phyloP scores from a whole-genome alignment of 2,888 invertebrate genomes.

The Leptinotarsa rubiginosa region DNA sequence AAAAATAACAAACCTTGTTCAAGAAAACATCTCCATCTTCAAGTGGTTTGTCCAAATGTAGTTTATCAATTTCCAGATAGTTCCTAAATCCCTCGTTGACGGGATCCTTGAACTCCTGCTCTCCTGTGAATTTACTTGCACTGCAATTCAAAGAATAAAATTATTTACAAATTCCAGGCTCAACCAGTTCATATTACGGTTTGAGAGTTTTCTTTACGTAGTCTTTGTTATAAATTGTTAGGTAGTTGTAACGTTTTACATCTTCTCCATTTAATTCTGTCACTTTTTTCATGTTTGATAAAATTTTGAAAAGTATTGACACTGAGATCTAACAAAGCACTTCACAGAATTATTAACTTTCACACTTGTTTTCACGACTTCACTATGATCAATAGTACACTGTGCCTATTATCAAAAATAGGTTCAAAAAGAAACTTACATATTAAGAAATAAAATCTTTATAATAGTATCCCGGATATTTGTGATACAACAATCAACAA shows the following conservation, averaged over 20 bases:
- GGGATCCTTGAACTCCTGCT: constrained; percentile 53
- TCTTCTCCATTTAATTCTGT: constrained; percentile 16
- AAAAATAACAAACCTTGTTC: constrained; percentile 42
- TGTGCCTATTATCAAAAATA: too few relatives aligned
- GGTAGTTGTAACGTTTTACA: constrained; percentile 21
- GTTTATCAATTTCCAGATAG: constrained; percentile 46
- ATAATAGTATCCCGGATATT: too few relatives aligned
- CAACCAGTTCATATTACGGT: neutral
- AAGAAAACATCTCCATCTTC: constrained; percentile 50
- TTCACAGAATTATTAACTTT: too few relatives aligned
- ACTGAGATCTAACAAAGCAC: neutral
- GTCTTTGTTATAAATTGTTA: constrained; percentile 32
- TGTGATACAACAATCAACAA: too few relatives aligned
- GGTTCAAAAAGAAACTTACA: too few relatives aligned
- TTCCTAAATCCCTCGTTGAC: constrained; percentile 49
- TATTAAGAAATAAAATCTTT: too few relatives aligned
- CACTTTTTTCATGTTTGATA: neutral
- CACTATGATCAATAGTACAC: too few relatives aligned
- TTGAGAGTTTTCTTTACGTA: constrained; percentile 24
- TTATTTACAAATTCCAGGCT: neutral
- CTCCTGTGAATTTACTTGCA: neutral
- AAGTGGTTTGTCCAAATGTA: constrained; percentile 36
- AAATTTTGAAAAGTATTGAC: neutral
- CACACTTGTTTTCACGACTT: too few relatives aligned
- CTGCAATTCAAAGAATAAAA: neutral